Evolutionary conservation across 2,113 vertebrate genomes (phyloP).

Genomic region (Tragulus kanchil): DNA sequence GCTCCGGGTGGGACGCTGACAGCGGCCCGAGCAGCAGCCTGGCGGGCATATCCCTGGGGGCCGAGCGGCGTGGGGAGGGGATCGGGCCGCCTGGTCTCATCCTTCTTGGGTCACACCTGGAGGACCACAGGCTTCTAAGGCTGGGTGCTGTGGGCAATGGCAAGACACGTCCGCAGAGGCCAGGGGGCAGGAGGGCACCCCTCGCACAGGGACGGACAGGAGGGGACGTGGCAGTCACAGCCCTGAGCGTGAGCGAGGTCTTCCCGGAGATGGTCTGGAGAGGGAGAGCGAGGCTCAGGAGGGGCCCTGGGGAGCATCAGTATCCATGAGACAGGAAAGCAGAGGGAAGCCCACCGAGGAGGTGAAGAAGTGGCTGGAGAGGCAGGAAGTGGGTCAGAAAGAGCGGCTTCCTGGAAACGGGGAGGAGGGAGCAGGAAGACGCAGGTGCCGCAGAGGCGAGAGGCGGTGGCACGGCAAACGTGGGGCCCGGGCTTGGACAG

Average conservation of each 20-base stretch:
- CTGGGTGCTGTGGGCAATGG: no score
- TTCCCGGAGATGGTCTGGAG: not conserved
- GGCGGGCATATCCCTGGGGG: accelerated
- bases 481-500: not conserved
- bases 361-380: not conserved
- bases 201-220: no score
- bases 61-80: accelerated
- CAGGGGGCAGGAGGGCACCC: no score
- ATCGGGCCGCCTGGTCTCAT: not conserved
- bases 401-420: not conserved
- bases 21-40: accelerated
- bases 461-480: accelerated
- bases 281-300: no score
- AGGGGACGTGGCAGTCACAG: not conserved
- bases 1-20: accelerated
- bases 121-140: no score
- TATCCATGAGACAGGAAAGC: no score
- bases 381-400: not conserved
- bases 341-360: no score
- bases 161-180: not conserved
- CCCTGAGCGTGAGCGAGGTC: not conserved
- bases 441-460: not conserved
- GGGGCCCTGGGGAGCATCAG: no score
- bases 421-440: not conserved
- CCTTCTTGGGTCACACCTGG: accelerated